Evolutionary conservation across 2,888 invertebrate genomes (phyloP), one percentile per base, ranked within the genome.

Genomic region (Eilema sororculum): DNA sequence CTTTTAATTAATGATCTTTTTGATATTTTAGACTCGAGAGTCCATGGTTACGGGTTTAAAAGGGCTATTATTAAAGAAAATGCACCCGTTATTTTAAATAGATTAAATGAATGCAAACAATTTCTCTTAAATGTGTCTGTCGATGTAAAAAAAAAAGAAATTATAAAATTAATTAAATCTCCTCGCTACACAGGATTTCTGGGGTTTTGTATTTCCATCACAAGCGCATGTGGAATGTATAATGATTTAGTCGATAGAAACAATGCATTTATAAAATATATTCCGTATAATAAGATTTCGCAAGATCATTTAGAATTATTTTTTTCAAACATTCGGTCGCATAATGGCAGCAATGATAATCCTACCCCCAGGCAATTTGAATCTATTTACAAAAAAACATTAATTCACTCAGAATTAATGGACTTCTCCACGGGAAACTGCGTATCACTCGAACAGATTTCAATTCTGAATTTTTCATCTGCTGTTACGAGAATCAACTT

Each of bases 391-490:
- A 58, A 58, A 58, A n/a, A 58, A 16, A 25, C 25, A 25, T 25
- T 58, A 58, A 25, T 58, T 25, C 58, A 58, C 58, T 25, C 58
- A 16, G 25, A 58, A 16, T 25, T 58, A 25, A 16, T 25, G 13
- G 58, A 58, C 25, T 9, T 24, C 58, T 24, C 16, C 25, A 68
- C 61, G 2, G 56, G 61, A 25, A 68, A 68, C 30, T 68, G 62
- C 20, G n/a, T 68, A 20, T 25, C 62, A 22, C 22, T 62, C 22
- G 62, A 68, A 41, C 33, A 67, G n/a, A 62, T 68, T n/a, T 20
- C 28, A 13, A 68, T 68, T 56, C 25, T 52, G 16, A 57, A 63
- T 46, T 71, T 67, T 46, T 64, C 71, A 9, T 71, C 71, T 5
- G 70, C 66, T 2, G 24, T 68, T 22, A 30, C 37, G 13, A 25